Conservation (phyloP, 2,113 vertebrate genomes). For the Odocoileus virginianus region DNA sequence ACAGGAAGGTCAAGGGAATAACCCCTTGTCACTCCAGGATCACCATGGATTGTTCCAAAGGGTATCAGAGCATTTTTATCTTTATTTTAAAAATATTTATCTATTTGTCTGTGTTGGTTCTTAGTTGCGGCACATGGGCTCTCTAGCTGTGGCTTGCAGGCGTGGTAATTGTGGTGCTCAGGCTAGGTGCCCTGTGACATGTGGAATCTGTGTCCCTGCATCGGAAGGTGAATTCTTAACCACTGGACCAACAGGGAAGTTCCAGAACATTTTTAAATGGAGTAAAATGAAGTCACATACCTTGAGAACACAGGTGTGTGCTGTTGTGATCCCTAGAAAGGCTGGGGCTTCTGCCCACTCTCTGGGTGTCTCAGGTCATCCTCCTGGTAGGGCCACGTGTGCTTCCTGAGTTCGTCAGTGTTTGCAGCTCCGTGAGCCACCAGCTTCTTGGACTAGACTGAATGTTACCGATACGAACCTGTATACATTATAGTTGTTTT, state of each 20-base stretch:
- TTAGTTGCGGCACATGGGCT: background rate
- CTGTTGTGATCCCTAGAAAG: rapidly evolving
- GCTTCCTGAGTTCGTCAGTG: rapidly evolving
- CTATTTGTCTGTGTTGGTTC: background rate
- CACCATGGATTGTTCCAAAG: background rate
- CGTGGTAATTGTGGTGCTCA: background rate
- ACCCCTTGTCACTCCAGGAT: background rate
- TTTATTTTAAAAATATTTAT: background rate
- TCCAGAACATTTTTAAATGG: background rate
- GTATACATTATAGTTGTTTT: background rate
- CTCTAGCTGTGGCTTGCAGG: background rate
- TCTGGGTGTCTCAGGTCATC: rapidly evolving
- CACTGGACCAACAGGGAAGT: background rate
- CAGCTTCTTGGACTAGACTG: rapidly evolving
- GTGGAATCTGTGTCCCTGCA: background rate
- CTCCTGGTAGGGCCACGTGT: rapidly evolving
- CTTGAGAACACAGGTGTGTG: background rate
- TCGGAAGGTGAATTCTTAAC: background rate
- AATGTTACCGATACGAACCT: rapidly evolving
- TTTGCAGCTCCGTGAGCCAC: background rate
- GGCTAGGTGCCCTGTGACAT: background rate
- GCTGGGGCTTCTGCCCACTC: rapidly evolving
- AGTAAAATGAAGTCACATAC: rapidly evolving
- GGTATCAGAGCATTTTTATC: background rate
- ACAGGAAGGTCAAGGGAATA: background rate